phyloP scores from a whole-genome alignment of 2,797 vertebrate genomes.

The Kryptopterus vitreolus region DNA sequence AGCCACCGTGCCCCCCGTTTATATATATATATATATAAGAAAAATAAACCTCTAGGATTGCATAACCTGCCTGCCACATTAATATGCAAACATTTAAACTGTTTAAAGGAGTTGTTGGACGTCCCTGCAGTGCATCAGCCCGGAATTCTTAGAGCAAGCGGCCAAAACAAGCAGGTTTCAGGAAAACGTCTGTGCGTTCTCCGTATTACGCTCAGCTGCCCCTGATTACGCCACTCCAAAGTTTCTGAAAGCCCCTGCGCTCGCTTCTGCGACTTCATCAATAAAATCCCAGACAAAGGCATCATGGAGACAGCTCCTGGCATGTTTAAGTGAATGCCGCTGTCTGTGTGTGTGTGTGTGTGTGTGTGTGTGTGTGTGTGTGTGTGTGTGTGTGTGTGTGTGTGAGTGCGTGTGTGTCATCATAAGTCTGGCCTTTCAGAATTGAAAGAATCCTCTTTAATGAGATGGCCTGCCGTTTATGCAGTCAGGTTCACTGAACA shows the following conservation, averaged over 20 bases:
- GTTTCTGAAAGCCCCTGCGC: constrained; percentile 59
- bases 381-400: constrained; percentile 25
- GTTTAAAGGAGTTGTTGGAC: not conserved
- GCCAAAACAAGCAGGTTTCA: constrained; percentile 12
- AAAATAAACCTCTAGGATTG: not conserved
- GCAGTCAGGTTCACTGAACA: constrained; percentile 57
- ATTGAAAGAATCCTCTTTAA: constrained; percentile 60
- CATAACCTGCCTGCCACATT: not conserved
- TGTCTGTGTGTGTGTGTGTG: constrained; percentile 11
- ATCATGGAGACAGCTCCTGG: not conserved
- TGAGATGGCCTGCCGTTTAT: constrained; percentile 65
- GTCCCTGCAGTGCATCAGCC: not conserved
- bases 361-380: constrained; percentile 22
- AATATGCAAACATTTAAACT: not conserved
- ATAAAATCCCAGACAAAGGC: constrained; percentile 21
- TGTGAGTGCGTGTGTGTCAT: constrained; percentile 28
- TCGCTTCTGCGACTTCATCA: constrained; percentile 18
- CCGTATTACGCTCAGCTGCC: constrained; percentile 31
- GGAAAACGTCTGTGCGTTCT: not conserved
- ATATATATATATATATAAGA: too few relatives aligned
- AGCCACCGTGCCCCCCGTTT: too few relatives aligned
- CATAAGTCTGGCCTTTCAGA: constrained; percentile 51
- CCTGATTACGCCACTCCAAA: constrained; percentile 39
- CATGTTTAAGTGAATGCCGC: not conserved
- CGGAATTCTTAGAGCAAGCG: too few relatives aligned